Evolutionary conservation across 2,797 vertebrate species (phyloP), one percentile per base, ranked within the genome.

Genomic region (Hozukius guyotensis): DNA sequence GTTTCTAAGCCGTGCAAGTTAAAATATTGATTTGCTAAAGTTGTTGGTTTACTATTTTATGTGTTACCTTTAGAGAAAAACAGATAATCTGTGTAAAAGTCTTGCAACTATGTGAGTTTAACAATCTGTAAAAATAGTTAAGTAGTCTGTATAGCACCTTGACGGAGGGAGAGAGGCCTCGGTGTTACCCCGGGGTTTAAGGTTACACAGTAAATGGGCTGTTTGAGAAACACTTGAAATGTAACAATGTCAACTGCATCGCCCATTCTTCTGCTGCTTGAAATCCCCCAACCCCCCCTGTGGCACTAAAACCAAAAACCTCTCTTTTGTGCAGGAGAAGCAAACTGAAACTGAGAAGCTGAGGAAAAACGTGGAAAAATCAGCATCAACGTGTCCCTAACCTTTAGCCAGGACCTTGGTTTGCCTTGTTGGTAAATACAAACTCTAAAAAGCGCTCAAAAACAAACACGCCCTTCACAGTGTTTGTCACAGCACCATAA

Each of bases 161-260:
- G 80, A 86, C 81, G 69, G 77, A 59, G 82, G 85, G 81, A 81
- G 77, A 24, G 81, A 78, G 79, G 83, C 69, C 78, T 73, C 65
- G 42, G 83, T 38, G 69, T 88, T 90, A 81, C 89, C 49, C 73
- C 24, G 24, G 67, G 82, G 82, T 92, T 75, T 93, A 87, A 57
- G 88, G 90, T 93, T 89, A 93, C 91, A 87, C 70, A 49, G 64
- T 89, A 90, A 93, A 92, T 83, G 86, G 89, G 77, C 82, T 82
- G 72, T 88, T 86, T 88, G 78, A 93, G 88, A 90, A 93, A 91
- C 85, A 90, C 89, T 93, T 89, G 70, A 87, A 83, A 86, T 84
- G 85, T 85, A 89, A 93, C 89, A 90, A 92, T 89, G 82, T 93
- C 85, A 90, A 90, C 85, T 77, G 72, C 83, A 74, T 72, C 56